Percentiles rank a stretch among this genome's conserved stretches.
phyloP scores from a whole-genome alignment of 2,797 vertebrate species.

The Diceros bicornis region DNA sequence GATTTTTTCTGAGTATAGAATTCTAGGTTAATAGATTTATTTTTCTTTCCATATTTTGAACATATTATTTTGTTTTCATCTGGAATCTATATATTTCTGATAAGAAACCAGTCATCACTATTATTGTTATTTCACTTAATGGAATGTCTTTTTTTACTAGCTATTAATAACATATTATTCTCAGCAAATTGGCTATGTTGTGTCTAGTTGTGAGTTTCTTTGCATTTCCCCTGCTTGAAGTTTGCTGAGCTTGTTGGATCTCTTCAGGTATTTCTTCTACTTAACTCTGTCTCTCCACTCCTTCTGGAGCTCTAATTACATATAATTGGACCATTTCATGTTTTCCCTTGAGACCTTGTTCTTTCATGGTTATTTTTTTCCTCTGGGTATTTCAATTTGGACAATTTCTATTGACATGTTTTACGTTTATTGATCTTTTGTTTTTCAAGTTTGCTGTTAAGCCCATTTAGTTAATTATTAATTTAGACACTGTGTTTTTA shows the following conservation, averaged over 20 bases:
- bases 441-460: not conserved
- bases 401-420: not conserved
- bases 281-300: not conserved
- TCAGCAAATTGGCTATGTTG: not conserved
- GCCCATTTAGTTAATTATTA: not conserved
- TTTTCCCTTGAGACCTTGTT: not conserved
- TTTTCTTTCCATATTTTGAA: not conserved
- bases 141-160: not conserved
- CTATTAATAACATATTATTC: not conserved
- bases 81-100: not conserved
- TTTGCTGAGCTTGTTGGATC: not conserved
- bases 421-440: not conserved
- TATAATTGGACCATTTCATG: not conserved
- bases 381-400: not conserved
- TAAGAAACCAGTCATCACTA: not conserved
- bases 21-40: not conserved
- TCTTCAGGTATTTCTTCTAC: not conserved
- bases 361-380: not conserved
- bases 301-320: not conserved
- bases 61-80: not conserved
- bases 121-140: not conserved
- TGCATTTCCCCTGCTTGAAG: not conserved
- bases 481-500: not conserved
- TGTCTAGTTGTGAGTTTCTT: too few species aligned
- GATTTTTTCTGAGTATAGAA: not conserved